Percentiles rank a stretch among this genome's conserved stretches.
Evolutionary conservation across 2,113 vertebrate species (phyloP).

Genomic region (Alethe castanea): DNA sequence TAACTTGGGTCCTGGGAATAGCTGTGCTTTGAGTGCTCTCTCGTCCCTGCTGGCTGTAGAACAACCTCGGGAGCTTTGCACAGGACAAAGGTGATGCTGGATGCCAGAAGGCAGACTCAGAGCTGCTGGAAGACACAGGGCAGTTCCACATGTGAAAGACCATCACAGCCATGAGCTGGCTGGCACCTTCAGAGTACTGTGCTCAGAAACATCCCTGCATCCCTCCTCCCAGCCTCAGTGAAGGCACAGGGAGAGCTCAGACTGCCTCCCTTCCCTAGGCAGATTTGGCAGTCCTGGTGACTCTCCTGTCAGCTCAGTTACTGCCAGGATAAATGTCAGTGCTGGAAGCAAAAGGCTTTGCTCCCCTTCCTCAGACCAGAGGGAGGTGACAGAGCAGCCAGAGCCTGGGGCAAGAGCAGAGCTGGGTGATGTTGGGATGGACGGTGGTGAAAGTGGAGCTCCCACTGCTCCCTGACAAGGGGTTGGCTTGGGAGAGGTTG

Average conservation of each 20-base stretch:
- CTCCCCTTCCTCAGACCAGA: neutral
- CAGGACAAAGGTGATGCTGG: neutral
- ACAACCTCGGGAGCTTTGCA: neutral
- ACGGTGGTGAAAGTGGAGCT: neutral
- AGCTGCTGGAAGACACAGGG: neutral
- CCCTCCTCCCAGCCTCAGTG: neutral
- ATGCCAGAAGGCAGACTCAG: neutral
- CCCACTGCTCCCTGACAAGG: neutral
- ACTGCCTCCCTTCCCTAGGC: neutral
- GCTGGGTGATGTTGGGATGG: neutral
- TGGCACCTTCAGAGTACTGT: accelerated
- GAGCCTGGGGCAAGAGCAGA: neutral
- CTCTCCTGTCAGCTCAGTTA: neutral
- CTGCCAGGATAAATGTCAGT: neutral
- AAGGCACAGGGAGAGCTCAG: neutral
- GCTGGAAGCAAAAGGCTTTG: neutral
- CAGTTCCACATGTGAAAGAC: neutral
- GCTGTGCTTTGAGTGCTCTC: neutral
- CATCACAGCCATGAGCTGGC: neutral
- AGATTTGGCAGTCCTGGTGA: neutral
- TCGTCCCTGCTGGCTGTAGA: neutral
- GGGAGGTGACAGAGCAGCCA: neutral
- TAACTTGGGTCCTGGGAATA: neutral
- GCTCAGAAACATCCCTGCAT: neutral
- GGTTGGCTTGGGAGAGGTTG: neutral